A percentile compares a stretch with the other conserved stretches of the same genome.
Conservation (phyloP, 2,113 vertebrate genomes). For the Stomatorhinus ivindoensis region DNA sequence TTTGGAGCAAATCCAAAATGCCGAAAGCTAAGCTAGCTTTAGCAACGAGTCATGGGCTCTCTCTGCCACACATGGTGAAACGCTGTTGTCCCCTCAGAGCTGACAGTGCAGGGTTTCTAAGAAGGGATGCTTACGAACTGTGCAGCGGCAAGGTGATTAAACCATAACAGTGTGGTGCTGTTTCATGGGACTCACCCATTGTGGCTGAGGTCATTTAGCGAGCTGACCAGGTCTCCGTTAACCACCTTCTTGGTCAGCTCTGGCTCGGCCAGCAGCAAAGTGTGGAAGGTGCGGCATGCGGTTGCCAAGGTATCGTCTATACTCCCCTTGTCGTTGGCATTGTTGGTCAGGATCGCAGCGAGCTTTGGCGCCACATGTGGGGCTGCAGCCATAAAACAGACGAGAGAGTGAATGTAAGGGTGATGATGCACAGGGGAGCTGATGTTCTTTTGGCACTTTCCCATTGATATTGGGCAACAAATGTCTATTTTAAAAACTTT, state of each 20-base stretch:
- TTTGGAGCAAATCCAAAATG: background rate
- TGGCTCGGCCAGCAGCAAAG: slow-evolving; percentile 65
- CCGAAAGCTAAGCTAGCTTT: background rate
- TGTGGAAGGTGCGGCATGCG: slow-evolving; percentile 64
- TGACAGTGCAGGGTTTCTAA: background rate
- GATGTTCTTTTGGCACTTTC: background rate
- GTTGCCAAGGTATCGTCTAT: slow-evolving; percentile 66
- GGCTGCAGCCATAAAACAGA: slow-evolving; percentile 42
- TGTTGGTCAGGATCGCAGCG: slow-evolving; percentile 55
- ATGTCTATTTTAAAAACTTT: background rate
- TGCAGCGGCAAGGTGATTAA: background rate
- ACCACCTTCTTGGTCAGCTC: slow-evolving; percentile 70
- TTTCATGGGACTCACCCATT: slow-evolving; percentile 54
- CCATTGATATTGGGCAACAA: background rate
- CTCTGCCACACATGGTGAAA: background rate
- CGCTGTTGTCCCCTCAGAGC: background rate
- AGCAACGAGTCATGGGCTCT: background rate
- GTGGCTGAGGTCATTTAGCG: slow-evolving; percentile 61
- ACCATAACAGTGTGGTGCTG: background rate
- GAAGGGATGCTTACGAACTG: background rate
- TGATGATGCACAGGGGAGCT: background rate
- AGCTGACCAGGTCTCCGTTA: slow-evolving; percentile 54
- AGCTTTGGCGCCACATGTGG: slow-evolving; percentile 74
- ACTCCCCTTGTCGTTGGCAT: slow-evolving; percentile 47
- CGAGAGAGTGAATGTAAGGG: background rate